Evolutionary conservation across 1,140 invertebrate genomes (phyloP), one percentile per base, ranked within the genome.

Genomic region (Drosophila rufa): DNA sequence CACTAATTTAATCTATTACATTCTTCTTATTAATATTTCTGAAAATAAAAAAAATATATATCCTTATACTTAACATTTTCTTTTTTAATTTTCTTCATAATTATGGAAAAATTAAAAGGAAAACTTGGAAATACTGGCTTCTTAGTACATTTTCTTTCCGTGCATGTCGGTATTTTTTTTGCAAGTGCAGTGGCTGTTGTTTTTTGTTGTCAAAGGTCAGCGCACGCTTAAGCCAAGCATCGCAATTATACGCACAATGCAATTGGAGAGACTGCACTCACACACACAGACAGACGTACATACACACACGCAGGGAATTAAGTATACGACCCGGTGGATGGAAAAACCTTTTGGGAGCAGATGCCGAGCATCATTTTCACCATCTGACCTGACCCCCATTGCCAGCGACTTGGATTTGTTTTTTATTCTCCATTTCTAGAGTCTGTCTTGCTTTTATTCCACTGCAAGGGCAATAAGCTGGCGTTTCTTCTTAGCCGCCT

Each of bases 181-280:
- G 15, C 15, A 15, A 40, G 14, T 57, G 55, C 14, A 25, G 9
- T 58, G 15, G 36, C 43, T 27, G 67, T 64, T 55, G 56, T 53
- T 62, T 40, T 56, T 65, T 70, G 67, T 89, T 90, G 85, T 82
- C 85, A 90, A 84, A 90, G 85, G 85, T 90, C 85, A 90, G 85
- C 85, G 85, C 81, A 79, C 85, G 85, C 84, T 90, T 85, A 90
- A 90, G 85, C 85, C 85, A 90, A 90, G 85, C 79, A 90, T 80
- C 65, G 85, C 81, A 90, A 90, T 90, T 90, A 90, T 84, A 90
- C 84, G 69, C 84, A 87, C 84, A 87, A 84, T 89, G 84, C 80
- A 85, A 70, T 86, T 65, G 75, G 68, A 46, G 51, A 45, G 56
- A 36, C 46, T 62, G 22, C 43, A 53, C 45, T 42, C 19, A 36